phyloP scores from a whole-genome alignment of 2,113 vertebrate species.

The Perca schrenkii region DNA sequence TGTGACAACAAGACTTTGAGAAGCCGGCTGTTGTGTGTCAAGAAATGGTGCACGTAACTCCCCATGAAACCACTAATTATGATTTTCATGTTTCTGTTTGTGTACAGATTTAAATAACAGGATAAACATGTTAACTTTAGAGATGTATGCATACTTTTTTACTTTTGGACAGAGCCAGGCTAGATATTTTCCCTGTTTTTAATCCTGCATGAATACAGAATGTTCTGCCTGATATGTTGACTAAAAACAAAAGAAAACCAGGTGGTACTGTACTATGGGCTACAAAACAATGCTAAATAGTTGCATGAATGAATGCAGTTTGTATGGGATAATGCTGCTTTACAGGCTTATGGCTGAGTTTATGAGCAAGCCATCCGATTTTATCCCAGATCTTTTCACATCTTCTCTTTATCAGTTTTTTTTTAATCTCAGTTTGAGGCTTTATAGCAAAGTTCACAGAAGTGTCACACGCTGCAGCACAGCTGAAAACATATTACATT shows the following conservation, averaged over 20 bases:
- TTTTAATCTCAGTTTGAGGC: constrained; percentile 34
- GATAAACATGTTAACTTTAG: background rate
- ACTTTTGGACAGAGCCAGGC: too few species aligned
- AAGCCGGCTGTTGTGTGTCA: too few species aligned
- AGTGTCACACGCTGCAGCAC: constrained; percentile 45
- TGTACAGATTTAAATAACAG: background rate
- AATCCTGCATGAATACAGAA: background rate
- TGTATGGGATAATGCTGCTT: background rate
- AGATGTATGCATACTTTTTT: too few species aligned
- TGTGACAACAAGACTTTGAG: background rate
- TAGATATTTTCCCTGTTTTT: background rate
- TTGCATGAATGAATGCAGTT: background rate
- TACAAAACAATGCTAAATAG: constrained; percentile 1
- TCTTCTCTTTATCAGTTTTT: constrained; percentile 48
- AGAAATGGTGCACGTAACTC: background rate
- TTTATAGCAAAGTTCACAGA: constrained; percentile 64
- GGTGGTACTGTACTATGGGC: background rate
- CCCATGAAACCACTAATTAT: too few species aligned
- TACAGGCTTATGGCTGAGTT: constrained; percentile 14
- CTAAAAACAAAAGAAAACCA: constrained; percentile 5
- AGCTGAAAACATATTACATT: constrained; percentile 36
- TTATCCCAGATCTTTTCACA: constrained; percentile 39
- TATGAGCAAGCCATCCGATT: constrained; percentile 36
- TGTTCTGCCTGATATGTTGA: background rate
- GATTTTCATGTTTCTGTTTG: background rate